phyloP scores from a whole-genome alignment of 2,888 invertebrate species.

The Cremastinae sp. region DNA sequence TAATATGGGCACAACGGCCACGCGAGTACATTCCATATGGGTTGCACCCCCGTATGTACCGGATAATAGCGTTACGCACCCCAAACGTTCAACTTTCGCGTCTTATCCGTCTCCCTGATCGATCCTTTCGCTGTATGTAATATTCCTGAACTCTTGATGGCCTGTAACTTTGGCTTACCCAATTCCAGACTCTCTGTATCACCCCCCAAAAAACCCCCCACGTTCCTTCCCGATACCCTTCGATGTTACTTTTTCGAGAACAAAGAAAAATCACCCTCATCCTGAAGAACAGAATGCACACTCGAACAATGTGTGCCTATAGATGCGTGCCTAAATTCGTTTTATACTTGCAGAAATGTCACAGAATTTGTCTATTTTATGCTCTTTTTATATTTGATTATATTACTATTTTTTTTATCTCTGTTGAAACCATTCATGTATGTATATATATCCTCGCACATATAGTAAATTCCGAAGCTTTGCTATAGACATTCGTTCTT shows the following conservation, averaged over 20 bases:
- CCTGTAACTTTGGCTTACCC: constrained; percentile 59
- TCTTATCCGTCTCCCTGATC: constrained; percentile 61
- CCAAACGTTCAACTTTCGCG: constrained; percentile 46
- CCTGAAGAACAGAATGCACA: background rate
- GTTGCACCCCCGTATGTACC: constrained; percentile 70
- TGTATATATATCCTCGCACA: no score
- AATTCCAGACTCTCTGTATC: constrained; percentile 62
- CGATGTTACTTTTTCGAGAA: constrained; percentile 22
- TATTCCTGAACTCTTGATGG: constrained; percentile 53
- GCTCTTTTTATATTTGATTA: no score
- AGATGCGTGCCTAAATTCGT: no score
- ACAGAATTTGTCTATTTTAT: no score
- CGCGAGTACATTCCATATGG: constrained; percentile 77
- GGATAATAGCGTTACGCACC: constrained; percentile 77
- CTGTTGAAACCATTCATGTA: no score
- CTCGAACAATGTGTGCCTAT: background rate
- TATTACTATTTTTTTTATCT: no score
- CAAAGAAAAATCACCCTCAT: constrained; percentile 49
- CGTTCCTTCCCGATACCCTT: constrained; percentile 45
- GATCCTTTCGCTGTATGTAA: constrained; percentile 33
- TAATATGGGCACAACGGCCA: constrained; percentile 70
- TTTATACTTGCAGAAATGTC: no score
- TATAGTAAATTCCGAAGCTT: no score
- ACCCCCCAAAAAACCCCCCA: constrained; percentile 72
- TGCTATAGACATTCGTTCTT: background rate